Percentiles rank a stretch among this genome's conserved stretches.
These are phyloP conservation scores for Agrotis clavis DNA, from an alignment of 2,888 invertebrate genomes.

Conservation along the genomic window DNA sequence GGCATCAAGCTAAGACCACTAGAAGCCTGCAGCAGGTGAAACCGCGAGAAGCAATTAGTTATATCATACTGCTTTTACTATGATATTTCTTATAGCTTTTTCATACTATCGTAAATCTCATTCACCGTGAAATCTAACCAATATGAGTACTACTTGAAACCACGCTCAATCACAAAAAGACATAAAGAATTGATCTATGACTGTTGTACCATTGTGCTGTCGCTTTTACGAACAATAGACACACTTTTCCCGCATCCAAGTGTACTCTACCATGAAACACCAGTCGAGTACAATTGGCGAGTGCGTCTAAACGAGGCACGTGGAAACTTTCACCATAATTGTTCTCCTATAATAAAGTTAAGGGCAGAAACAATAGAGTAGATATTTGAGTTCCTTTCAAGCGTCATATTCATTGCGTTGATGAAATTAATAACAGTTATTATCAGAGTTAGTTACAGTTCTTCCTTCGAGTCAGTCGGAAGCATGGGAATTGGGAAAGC, in stretches of 20 bases:
- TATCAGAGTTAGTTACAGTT: not conserved
- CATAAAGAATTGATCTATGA: constrained; percentile 35
- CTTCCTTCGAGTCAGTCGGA: not conserved
- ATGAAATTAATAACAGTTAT: not conserved
- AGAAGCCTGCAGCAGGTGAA: too few species aligned
- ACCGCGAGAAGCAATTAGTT: not conserved
- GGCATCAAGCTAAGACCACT: too few species aligned
- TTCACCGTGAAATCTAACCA: constrained; percentile 2
- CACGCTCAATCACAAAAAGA: constrained; percentile 31
- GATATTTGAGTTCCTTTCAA: constrained; percentile 43
- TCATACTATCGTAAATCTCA: constrained; percentile 1
- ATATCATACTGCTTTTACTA: not conserved
- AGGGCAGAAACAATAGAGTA: constrained; percentile 46
- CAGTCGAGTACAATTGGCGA: constrained; percentile 51
- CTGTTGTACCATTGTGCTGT: constrained; percentile 38
- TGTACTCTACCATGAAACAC: constrained; percentile 54
- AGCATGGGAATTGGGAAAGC: too few species aligned
- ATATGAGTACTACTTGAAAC: not conserved
- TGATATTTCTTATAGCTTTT: not conserved
- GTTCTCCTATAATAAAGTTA: constrained; percentile 49
- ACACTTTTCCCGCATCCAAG: constrained; percentile 51
- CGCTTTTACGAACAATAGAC: constrained; percentile 52
- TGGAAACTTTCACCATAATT: constrained; percentile 56
- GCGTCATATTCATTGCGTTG: not conserved
- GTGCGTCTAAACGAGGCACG: constrained; percentile 54